Percentiles rank a stretch among this genome's conserved stretches.
phyloP scores from a whole-genome alignment of 1,140 invertebrate genomes.

The Hesperophylax magnus region DNA sequence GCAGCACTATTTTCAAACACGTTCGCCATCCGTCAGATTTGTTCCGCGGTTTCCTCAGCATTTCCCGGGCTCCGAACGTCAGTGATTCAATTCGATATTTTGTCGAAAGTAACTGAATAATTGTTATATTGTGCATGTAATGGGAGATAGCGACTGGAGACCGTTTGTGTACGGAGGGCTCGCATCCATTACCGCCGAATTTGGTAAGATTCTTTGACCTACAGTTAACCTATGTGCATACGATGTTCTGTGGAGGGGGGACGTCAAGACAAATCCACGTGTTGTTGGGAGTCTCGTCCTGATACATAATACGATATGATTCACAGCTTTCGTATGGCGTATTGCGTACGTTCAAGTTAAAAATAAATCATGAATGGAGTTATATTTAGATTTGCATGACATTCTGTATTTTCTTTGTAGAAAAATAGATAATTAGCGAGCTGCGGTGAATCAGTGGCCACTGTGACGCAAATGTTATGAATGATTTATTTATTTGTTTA shows the following conservation, averaged over 20 bases:
- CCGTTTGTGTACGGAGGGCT: constrained; percentile 94
- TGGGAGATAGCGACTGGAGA: constrained; percentile 77
- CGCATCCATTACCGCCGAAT: constrained; percentile 93
- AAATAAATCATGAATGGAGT: constrained; percentile 12
- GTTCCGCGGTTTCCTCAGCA: not conserved
- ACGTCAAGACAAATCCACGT: constrained; percentile 41
- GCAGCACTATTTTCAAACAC: constrained; percentile 31
- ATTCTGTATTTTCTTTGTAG: not conserved
- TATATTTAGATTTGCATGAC: not conserved
- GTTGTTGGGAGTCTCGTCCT: not conserved
- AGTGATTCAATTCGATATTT: constrained; percentile 4
- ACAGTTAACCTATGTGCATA: constrained; percentile 45
- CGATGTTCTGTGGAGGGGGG: constrained; percentile 38
- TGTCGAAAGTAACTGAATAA: not conserved
- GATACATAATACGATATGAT: not conserved
- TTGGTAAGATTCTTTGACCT: constrained; percentile 77
- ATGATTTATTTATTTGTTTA: not conserved
- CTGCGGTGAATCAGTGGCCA: not conserved
- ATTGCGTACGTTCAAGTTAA: not conserved
- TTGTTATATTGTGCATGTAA: constrained; percentile 40
- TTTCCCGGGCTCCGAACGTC: not conserved
- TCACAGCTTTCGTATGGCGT: constrained; percentile 5
- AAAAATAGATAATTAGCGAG: not conserved
- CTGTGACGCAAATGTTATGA: not conserved
- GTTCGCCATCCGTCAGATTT: not conserved